phyloP scores from a whole-genome alignment of 2,113 vertebrate species.

The Podarcis muralis region DNA sequence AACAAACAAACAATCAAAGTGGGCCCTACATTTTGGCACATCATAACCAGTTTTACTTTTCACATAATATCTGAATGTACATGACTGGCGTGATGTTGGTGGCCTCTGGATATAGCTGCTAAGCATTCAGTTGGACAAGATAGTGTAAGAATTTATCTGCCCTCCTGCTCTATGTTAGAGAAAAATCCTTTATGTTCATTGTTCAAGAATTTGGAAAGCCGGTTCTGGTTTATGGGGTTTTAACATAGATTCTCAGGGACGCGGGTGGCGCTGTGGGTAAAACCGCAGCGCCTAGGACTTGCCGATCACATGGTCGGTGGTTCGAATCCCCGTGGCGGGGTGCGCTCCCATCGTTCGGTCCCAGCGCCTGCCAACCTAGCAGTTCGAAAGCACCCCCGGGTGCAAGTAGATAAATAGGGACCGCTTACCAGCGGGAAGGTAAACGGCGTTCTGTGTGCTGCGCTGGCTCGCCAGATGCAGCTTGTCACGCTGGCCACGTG shows the following conservation, averaged over 20 bases:
- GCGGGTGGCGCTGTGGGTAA: too few relatives aligned
- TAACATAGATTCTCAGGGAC: not conserved
- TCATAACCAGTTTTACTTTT: not conserved
- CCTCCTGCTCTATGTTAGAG: not conserved
- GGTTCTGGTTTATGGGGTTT: not conserved
- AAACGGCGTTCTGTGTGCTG: too few relatives aligned
- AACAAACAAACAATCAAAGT: not conserved
- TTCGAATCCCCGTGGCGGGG: too few relatives aligned
- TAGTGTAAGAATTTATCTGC: not conserved
- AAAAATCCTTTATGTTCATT: not conserved
- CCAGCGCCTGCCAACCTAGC: too few relatives aligned
- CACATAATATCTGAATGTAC: not conserved
- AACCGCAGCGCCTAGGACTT: too few relatives aligned
- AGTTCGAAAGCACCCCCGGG: too few relatives aligned
- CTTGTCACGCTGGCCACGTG: too few relatives aligned
- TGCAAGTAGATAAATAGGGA: too few relatives aligned
- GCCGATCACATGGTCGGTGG: too few relatives aligned
- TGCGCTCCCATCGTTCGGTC: too few relatives aligned
- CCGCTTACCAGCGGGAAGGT: too few relatives aligned
- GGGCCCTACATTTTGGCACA: not conserved
- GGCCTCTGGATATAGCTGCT: not conserved
- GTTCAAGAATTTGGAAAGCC: not conserved
- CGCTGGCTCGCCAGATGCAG: too few relatives aligned
- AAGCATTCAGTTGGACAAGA: not conserved
- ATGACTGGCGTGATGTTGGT: not conserved